A percentile compares a stretch with the other conserved stretches of the same genome.
Evolutionary conservation across 2,113 vertebrate species (phyloP).

Genomic region (Psammodynastes pulverulentus): DNA sequence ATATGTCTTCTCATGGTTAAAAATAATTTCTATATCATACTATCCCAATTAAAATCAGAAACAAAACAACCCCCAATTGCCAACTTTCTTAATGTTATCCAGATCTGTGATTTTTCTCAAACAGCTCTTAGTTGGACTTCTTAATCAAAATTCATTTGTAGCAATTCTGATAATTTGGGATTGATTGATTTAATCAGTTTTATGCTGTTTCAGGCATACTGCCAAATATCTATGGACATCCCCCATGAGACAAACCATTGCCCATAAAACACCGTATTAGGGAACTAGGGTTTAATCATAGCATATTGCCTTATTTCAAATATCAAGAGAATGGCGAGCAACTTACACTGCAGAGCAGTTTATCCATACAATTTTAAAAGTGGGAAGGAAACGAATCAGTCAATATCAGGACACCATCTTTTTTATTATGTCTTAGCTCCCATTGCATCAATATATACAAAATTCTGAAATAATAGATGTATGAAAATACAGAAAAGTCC

Average conservation of each 20-base stretch:
- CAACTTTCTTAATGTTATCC: conserved; percentile 3
- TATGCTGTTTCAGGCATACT: not conserved
- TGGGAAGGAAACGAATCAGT: not conserved
- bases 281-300: not conserved
- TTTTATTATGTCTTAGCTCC: not conserved
- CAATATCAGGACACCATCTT: not conserved
- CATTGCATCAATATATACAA: not conserved
- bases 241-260: not conserved
- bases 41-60: conserved; percentile 31
- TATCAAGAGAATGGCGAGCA: not conserved
- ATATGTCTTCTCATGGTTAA: conserved; percentile 31
- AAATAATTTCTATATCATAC: conserved; percentile 30
- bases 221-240: not conserved
- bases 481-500: not conserved
- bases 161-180: not conserved
- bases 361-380: not conserved
- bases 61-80: not conserved
- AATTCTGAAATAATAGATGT: not conserved
- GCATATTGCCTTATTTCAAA: not conserved
- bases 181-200: not conserved
- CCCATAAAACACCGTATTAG: not conserved
- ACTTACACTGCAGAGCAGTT: not conserved
- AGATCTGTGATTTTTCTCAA: not conserved
- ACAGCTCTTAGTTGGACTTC: not conserved
- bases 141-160: not conserved